These are phyloP conservation scores for Gasteruption jaculator DNA, from an alignment of 2,888 invertebrate genomes.

Conservation along the genomic window DNA sequence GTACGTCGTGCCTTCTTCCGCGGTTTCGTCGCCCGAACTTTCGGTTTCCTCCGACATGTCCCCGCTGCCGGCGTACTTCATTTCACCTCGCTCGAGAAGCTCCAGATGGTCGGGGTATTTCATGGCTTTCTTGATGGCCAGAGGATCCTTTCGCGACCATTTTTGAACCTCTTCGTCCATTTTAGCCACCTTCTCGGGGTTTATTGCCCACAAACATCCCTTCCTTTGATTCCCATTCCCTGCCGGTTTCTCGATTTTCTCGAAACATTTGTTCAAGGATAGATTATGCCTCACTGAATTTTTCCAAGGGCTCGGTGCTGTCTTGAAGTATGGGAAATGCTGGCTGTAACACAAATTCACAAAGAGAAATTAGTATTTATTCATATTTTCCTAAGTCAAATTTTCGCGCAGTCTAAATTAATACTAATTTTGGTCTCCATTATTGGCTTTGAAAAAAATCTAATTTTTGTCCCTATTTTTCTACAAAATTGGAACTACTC, in stretches of 20 bases:
- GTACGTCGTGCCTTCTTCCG: conserved; percentile 44
- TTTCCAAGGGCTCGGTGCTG: conserved; percentile 98
- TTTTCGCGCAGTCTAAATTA: too few relatives aligned
- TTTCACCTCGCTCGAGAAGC: conserved; percentile 78
- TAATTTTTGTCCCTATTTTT: too few relatives aligned
- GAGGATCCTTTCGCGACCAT: conserved; percentile 93
- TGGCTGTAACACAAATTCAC: conserved; percentile 77
- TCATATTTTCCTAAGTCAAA: too few relatives aligned
- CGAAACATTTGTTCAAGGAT: conserved; percentile 96
- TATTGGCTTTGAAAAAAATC: too few relatives aligned
- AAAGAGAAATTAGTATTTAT: neutral
- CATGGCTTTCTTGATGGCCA: conserved; percentile 90
- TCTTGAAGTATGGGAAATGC: conserved; percentile 98
- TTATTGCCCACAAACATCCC: conserved; percentile 95
- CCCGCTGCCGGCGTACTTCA: conserved; percentile 70
- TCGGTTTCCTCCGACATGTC: conserved; percentile 68
- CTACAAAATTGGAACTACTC: too few relatives aligned
- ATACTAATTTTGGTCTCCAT: too few relatives aligned
- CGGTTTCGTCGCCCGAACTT: conserved; percentile 57
- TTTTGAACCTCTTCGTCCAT: conserved; percentile 99
- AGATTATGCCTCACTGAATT: conserved; percentile 97
- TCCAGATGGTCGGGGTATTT: conserved; percentile 86
- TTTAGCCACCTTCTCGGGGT: conserved; percentile 89
- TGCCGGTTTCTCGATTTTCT: conserved; percentile 93
- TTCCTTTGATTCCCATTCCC: conserved; percentile 81